Base-by-base conservation (phyloP, 1,140 invertebrate species). In the Drosophila seguyi region DNA sequence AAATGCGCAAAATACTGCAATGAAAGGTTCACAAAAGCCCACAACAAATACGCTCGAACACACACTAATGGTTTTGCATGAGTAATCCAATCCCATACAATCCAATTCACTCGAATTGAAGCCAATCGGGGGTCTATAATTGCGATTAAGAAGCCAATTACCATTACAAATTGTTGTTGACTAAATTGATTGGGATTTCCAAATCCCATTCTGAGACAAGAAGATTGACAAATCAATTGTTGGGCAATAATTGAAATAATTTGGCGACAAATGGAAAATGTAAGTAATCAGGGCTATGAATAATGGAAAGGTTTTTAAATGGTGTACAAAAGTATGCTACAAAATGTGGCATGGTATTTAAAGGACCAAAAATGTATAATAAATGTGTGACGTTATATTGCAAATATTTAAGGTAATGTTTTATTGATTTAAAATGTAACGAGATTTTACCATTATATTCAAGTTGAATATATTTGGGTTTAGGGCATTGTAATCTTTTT, bases 1-100 rank as follows among this genome's bases (percentile, higher is more conserved):
- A 86, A 87, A 68, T 66, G 69, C 75, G 65, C 79, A 81, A 81
- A 77, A 81, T 71, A 65, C 72, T 60, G 53, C 74, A 75, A 45
- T 78, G 63, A 59, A 36, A 72, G 79, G 45, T 62, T 59, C 62
- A 80, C 75, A 71, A 34, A 47, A 56, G 71, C 58, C 58, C 72
- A 75, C 76, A 63, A 75, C 72, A 71, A 50, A 71, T 47, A 48
- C 44, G n/a, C 57, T 61, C 44, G 58, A 31, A 56, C 38, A 60
- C 45, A 52, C 44, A 38, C 66, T 58, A 69, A 69, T 36, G 31
- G 34, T 18, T 56, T 39, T 11, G 65, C 66, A 73, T 73, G 53
- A 59, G 69, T 72, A 73, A 73, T 73, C 53, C 69, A 41, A 72
- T 36, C 42, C 66, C 4, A 47, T 25, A 14, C 48, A 69, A 39